Base-by-base conservation (phyloP, 2,113 vertebrate species). In the Sorex fumeus region DNA sequence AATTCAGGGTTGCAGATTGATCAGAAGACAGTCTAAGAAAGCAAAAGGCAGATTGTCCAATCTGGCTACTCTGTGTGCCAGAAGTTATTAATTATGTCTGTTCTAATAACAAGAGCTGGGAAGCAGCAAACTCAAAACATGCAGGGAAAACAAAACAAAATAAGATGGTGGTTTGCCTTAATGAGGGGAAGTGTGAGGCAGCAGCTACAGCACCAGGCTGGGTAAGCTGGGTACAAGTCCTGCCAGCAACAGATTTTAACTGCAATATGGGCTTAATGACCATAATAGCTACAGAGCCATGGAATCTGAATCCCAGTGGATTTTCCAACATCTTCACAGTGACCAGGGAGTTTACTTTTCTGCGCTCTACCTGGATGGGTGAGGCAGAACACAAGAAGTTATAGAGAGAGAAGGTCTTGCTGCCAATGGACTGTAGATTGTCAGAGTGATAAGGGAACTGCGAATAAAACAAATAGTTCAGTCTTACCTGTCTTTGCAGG, bases 11-110 rank as follows among this genome's bases (percentile, higher is more conserved):
- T 95, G 87, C 94, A 91, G 92, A 95, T 91, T 97, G 94, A 94
- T 97, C 92, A 96, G 93, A 96, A 84, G 86, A 96, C 88, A 88
- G 93, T 97, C 95, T 11, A 16, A 97, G 95, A 98, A 97, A 98
- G 97, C 96, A 97, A 95, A 96, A 97, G 66, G 91, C 96, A 88
- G 94, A 94, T 83, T 95, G 93, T 96, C 94, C 95, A 96, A 94
- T 96, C 95, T 97, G 93, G 95, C 94, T 88, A 70, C 21, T 77
- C 30, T 91, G 82, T 77, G 95, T 97, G 98, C 98, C 97, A 97
- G 86, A 90, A 98, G 97, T 97, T 97, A 98, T 98, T 98, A 98
- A 98, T 98, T 97, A 97, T 94, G 88, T 91, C 96, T 94, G 45
- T 96, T 97, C 97, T 97, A 98, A 98, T 98, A 98, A 96, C 93